Percentiles rank a stretch among this genome's conserved stretches.
phyloP scores from a whole-genome alignment of 2,113 vertebrate genomes.

The Callipepla squamata region DNA sequence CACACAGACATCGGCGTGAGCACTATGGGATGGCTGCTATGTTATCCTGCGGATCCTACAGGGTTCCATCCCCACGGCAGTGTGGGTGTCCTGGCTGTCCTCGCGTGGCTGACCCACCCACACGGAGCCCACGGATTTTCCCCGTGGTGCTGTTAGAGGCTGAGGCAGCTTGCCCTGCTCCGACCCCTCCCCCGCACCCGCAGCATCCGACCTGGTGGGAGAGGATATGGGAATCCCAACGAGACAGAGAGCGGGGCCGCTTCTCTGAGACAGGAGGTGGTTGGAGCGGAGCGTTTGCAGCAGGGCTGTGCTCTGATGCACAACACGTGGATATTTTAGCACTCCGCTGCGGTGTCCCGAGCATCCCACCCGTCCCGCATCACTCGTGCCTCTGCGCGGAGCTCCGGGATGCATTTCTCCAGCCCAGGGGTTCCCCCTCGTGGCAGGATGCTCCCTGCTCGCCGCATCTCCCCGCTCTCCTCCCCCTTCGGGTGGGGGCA shows the following conservation, averaged over 20 bases:
- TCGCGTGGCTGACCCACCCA: neutral
- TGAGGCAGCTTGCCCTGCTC: neutral
- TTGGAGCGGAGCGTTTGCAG: neutral
- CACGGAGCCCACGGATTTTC: neutral
- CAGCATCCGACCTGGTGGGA: neutral
- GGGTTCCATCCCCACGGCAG: neutral
- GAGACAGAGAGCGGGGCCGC: accelerated
- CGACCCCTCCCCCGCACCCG: accelerated
- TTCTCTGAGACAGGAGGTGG: neutral
- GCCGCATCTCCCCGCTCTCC: neutral
- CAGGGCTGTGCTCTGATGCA: neutral
- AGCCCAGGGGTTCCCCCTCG: slow-evolving; percentile 73
- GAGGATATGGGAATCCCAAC: accelerated
- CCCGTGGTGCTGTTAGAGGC: neutral
- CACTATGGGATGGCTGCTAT: neutral
- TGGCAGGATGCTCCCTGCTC: slow-evolving; percentile 32
- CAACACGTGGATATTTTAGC: neutral
- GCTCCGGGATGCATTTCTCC: neutral
- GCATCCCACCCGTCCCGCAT: neutral
- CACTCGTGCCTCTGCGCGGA: neutral
- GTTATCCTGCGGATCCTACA: neutral
- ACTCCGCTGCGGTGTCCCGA: neutral
- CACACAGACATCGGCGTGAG: accelerated
- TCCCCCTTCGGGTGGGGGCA: neutral
- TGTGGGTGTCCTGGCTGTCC: neutral